Evolutionary conservation across 2,113 vertebrate species (phyloP).

Genomic region (Poecilia latipinna): DNA sequence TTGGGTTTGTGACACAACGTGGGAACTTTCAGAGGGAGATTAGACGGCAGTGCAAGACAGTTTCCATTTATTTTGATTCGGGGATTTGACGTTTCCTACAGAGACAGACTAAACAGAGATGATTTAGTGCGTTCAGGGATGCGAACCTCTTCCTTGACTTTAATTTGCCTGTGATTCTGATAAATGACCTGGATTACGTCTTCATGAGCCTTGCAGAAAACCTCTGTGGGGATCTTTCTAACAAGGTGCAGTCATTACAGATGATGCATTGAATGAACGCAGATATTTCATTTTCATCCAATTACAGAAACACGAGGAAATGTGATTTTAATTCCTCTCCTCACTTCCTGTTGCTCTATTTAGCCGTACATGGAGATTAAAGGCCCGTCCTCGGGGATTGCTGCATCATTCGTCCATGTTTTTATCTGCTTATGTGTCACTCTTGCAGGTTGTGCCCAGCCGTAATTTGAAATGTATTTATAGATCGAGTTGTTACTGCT

Average conservation of each 20-base stretch:
- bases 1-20: not conserved
- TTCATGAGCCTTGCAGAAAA: not conserved
- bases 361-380: constrained; percentile 11
- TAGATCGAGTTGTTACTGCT: constrained; percentile 33
- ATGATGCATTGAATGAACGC: constrained; percentile 1
- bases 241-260: constrained; percentile 23
- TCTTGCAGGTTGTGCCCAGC: not conserved
- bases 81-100: constrained; percentile 6
- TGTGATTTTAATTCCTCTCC: constrained; percentile 34
- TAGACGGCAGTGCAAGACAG: not conserved
- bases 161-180: constrained; percentile 9
- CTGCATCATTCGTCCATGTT: constrained; percentile 38
- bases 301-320: constrained; percentile 48
- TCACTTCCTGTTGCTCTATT: constrained; percentile 29
- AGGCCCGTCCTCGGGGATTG: constrained; percentile 4
- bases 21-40: not conserved
- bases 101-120: not conserved
- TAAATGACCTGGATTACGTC: not conserved
- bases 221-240: constrained; percentile 3
- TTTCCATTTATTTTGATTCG: constrained; percentile 2
- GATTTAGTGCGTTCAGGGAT: constrained; percentile 10
- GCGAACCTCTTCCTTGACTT: not conserved
- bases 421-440: constrained; percentile 42
- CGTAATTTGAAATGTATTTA: constrained; percentile 57
- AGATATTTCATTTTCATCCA: constrained; percentile 59